These are phyloP conservation scores for Pollenia angustigena DNA, from an alignment of 2,888 invertebrate species.

Conservation along the genomic window DNA sequence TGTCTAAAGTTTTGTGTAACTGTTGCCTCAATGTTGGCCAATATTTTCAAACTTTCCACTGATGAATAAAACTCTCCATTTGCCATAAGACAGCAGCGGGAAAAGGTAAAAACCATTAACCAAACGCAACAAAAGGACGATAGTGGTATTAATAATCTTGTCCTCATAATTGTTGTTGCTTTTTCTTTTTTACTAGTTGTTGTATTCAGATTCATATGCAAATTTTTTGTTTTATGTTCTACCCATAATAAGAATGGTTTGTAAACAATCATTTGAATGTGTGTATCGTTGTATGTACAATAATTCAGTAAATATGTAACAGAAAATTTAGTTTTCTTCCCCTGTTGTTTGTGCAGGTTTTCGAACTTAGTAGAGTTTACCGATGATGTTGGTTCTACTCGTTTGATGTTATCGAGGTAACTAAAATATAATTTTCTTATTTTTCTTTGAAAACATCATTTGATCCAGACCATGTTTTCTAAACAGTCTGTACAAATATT, in stretches of 20 bases:
- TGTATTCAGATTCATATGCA: constrained; percentile 5
- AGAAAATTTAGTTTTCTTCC: neutral
- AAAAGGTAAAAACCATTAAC: neutral
- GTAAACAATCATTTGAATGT: neutral
- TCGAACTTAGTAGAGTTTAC: no score
- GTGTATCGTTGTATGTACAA: no score
- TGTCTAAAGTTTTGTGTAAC: no score
- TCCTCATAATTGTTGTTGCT: neutral
- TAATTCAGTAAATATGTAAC: neutral
- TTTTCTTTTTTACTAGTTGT: neutral
- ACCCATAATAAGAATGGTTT: constrained; percentile 25
- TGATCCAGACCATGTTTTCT: no score
- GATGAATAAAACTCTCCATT: constrained; percentile 79
- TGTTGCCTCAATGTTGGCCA: constrained; percentile 74
- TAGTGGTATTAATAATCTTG: constrained; percentile 20
- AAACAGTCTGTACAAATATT: no score
- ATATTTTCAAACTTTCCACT: constrained; percentile 74
- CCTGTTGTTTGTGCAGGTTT: no score
- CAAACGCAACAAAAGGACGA: constrained; percentile 29
- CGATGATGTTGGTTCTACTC: no score
- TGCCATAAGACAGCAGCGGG: neutral
- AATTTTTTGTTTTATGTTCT: no score
- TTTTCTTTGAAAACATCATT: no score
- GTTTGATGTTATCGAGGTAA: no score
- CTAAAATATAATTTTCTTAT: no score